Evolutionary conservation across 2,797 vertebrate species (phyloP).

Genomic region (Melopsittacus undulatus): DNA sequence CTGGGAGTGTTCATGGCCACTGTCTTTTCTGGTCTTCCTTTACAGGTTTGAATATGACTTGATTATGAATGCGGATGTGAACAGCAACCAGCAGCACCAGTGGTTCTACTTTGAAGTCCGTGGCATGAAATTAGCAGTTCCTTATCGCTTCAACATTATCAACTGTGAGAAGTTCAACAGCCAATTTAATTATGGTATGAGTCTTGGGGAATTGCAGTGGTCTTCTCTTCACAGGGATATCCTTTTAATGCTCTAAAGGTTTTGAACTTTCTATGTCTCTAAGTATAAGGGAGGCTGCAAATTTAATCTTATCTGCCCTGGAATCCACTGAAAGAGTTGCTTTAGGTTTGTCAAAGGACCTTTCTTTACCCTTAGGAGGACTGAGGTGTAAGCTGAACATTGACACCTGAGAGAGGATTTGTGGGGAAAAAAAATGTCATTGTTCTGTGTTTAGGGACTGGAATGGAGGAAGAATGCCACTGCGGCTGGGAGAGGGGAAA

Average conservation of each 20-base stretch:
- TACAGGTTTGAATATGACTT: conserved; percentile 90
- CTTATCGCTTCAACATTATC: conserved; percentile 92
- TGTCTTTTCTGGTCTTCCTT: background rate
- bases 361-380: background rate
- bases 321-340: background rate
- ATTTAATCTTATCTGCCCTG: background rate
- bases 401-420: background rate
- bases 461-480: background rate
- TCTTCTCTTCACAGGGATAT: background rate
- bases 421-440: background rate
- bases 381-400: background rate
- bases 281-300: background rate
- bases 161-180: conserved; percentile 96
- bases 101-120: conserved; percentile 95
- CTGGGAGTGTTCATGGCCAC: background rate
- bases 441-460: background rate
- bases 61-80: conserved; percentile 87
- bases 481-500: background rate
- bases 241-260: background rate
- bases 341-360: background rate
- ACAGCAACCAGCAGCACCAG: conserved; percentile 84
- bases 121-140: conserved; percentile 76
- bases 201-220: background rate
- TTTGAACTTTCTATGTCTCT: background rate
- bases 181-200: conserved; percentile 93